phyloP scores from a whole-genome alignment of 2,797 vertebrate genomes.

The Muraenolepis orangiensis region DNA sequence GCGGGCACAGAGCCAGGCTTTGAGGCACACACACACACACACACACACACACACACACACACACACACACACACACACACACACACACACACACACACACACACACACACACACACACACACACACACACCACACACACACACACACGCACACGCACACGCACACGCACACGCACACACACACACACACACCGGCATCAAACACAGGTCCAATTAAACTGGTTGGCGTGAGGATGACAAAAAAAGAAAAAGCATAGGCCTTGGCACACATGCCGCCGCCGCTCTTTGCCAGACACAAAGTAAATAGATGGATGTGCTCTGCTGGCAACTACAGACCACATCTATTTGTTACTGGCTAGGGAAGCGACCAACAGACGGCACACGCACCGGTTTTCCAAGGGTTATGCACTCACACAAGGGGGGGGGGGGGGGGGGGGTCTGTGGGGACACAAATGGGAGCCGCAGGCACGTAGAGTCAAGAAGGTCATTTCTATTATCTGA shows the following conservation, averaged over 20 bases:
- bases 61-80: constrained; percentile 40
- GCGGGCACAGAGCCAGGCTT: constrained; percentile 46
- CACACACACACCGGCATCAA: constrained; percentile 51
- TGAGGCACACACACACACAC: constrained; percentile 44
- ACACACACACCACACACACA: constrained; percentile 41
- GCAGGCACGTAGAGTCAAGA: too few species aligned
- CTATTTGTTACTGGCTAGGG: constrained; percentile 3
- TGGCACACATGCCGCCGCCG: constrained; percentile 6
- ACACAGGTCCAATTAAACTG: constrained; percentile 60
- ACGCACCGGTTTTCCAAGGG: constrained; percentile 50
- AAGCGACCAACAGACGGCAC: constrained; percentile 42
- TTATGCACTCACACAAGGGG: constrained; percentile 38
- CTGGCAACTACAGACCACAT: constrained; percentile 44
- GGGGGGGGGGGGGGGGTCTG: constrained; percentile 42
- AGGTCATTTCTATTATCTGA: not conserved
- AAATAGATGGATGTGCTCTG: constrained; percentile 41
- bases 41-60: constrained; percentile 37
- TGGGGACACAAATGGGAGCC: not conserved
- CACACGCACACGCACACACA: constrained; percentile 40
- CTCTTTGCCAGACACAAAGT: constrained; percentile 40
- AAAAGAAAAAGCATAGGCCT: constrained; percentile 31
- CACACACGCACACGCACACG: constrained; percentile 39
- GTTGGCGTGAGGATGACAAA: constrained; percentile 35
- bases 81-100: constrained; percentile 44
- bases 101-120: constrained; percentile 38